phyloP scores from a whole-genome alignment of 2,113 vertebrate genomes.

The Tyrannus savana region DNA sequence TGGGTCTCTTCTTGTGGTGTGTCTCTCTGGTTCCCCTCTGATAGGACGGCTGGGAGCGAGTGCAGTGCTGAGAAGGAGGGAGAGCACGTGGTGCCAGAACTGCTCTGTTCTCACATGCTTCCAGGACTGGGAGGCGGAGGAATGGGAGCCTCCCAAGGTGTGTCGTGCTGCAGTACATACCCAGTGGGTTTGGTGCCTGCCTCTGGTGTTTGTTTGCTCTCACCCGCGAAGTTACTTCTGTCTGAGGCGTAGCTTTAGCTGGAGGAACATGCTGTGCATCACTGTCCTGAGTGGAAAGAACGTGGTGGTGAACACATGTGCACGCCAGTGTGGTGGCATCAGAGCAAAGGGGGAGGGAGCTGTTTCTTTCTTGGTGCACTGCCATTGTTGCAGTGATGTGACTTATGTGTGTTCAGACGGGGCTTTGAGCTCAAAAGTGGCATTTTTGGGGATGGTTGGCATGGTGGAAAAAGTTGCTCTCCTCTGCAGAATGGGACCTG shows the following conservation, averaged over 20 bases:
- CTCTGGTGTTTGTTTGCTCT: not conserved
- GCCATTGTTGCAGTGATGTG: not conserved
- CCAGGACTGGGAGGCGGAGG: not conserved
- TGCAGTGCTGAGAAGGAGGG: not conserved
- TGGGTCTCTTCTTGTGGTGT: not conserved
- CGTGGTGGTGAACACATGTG: rapidly evolving
- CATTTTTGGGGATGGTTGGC: not conserved
- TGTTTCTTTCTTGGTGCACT: not conserved
- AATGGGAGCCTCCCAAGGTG: not conserved
- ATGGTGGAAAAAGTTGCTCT: not conserved
- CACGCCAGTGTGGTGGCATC: rapidly evolving
- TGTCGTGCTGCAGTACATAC: not conserved
- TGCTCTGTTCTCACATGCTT: constrained; percentile 20
- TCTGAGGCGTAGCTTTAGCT: not conserved
- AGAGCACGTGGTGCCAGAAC: not conserved
- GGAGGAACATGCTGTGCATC: not conserved
- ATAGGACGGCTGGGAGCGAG: not conserved
- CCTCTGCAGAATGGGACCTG: not conserved
- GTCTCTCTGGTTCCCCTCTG: not conserved
- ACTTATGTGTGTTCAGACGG: not conserved
- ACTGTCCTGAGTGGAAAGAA: rapidly evolving
- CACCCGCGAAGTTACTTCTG: not conserved
- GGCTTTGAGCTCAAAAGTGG: not conserved
- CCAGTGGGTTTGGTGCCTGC: not conserved
- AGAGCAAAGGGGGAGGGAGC: not conserved